A percentile compares a stretch with the other conserved stretches of the same genome.
These are phyloP conservation scores for Hippocampus comes DNA, from an alignment of 2,113 vertebrate species.

Conservation along the genomic window DNA sequence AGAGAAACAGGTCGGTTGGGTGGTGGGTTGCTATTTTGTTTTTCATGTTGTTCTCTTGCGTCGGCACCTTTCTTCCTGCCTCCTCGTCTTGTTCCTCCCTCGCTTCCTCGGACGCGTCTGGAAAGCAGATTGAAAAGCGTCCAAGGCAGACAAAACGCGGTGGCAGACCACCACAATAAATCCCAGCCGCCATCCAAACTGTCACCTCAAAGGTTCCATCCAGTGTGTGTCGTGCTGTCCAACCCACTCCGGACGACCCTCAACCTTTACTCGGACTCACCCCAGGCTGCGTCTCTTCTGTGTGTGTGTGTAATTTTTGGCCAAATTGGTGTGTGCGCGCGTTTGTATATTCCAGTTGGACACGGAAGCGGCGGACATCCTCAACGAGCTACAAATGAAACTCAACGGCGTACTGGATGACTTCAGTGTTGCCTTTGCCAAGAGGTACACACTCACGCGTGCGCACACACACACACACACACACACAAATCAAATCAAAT, in stretches of 20 bases:
- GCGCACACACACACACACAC: neutral
- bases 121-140: neutral
- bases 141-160: neutral
- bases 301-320: neutral
- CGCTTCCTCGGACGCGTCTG: neutral
- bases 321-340: constrained; percentile 16
- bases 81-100: neutral
- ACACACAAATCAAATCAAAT: no score
- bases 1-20: constrained; percentile 67
- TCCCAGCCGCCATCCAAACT: no score
- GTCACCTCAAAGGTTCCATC: no score
- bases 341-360: constrained; percentile 78
- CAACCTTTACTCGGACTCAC: neutral
- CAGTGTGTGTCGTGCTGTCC: neutral
- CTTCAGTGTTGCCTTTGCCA: constrained; percentile 88
- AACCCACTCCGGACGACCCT: no score
- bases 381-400: constrained; percentile 94
- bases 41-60: neutral
- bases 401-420: constrained; percentile 90
- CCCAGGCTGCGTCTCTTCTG: no score
- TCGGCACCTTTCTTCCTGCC: neutral
- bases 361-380: constrained; percentile 85
- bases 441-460: constrained; percentile 78
- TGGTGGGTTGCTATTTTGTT: neutral
- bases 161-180: no score